Base-by-base conservation (phyloP, 2,113 vertebrate species). In the Paratilapia polleni region DNA sequence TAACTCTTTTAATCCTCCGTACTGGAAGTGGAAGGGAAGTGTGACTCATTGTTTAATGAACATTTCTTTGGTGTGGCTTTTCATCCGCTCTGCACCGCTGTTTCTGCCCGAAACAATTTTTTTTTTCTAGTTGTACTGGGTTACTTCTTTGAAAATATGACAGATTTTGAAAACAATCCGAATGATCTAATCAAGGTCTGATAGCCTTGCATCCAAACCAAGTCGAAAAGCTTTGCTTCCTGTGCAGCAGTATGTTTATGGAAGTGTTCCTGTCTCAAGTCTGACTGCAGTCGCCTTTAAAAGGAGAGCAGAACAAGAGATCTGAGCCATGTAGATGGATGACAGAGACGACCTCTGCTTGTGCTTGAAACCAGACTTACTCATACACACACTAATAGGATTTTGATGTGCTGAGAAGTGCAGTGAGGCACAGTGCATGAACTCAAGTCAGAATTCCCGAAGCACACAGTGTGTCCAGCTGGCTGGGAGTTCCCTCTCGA, bases 391-490 rank as follows among this genome's bases (percentile, higher is more conserved):
- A 19, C 80, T 78, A 31, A 85, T 62, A 41, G 74, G 66, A 43
- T 87, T 85, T 54, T 38, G 26, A 56, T 59, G 58, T 4, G 2
- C 77, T 43, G 76, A 86, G 73, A 85, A 77, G 78, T 8, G 79
- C 80, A 59, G 63, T 17, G 38, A 77, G 70, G 63, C 74, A 28
- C 22, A 56, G 59, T 8, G 1, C 61, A 52, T 60, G 24, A 82
- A 79, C 62, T 77, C 58, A 15, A 85, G 73, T n/a, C 61, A 52
- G 78, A 84, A 78, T 83, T 70, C 63, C 74, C 75, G 0, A 74
- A 88, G 77, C 78, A 57, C 34, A 41, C 47, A 2, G 66, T 17
- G 86, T 91, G 86, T 92, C 87, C 92, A 91, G 85, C 89, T 91
- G 87, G 70, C 63, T 77, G 79, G 87, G 90, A 88, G 84, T 87